These are phyloP conservation scores for Acanthacorydalis orientalis DNA, from an alignment of 2,888 invertebrate species.

Conservation along the genomic window DNA sequence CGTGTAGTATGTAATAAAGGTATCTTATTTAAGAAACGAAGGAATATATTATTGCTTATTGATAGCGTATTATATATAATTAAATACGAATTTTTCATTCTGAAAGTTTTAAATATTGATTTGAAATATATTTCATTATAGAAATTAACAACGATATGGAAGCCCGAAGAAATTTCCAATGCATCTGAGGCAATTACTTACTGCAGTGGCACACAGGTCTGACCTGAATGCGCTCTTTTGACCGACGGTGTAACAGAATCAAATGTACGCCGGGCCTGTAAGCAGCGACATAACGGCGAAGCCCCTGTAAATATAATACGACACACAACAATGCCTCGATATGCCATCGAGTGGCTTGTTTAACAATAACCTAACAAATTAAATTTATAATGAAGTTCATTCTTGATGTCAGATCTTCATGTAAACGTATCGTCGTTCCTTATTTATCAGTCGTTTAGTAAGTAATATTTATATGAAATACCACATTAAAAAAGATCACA, in stretches of 20 bases:
- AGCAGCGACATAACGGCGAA: too few relatives aligned
- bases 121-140: conserved; percentile 11
- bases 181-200: conserved; percentile 23
- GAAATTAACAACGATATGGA: conserved; percentile 31
- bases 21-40: too few relatives aligned
- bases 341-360: conserved; percentile 27
- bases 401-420: background rate
- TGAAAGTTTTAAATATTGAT: background rate
- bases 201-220: conserved; percentile 32
- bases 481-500: background rate
- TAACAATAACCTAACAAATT: conserved; percentile 10
- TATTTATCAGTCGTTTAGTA: conserved; percentile 7
- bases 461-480: conserved; percentile 6
- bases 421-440: background rate
- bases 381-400: background rate
- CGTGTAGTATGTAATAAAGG: too few relatives aligned
- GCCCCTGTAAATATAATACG: background rate
- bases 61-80: too few relatives aligned
- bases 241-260: background rate
- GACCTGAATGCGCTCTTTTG: conserved; percentile 21
- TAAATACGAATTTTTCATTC: background rate
- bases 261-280: background rate
- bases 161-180: conserved; percentile 27
- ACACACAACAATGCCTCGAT: conserved; percentile 17
- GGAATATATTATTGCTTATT: too few relatives aligned